phyloP scores from a whole-genome alignment of 2,888 invertebrate species.

The Volucella bombylans region DNA sequence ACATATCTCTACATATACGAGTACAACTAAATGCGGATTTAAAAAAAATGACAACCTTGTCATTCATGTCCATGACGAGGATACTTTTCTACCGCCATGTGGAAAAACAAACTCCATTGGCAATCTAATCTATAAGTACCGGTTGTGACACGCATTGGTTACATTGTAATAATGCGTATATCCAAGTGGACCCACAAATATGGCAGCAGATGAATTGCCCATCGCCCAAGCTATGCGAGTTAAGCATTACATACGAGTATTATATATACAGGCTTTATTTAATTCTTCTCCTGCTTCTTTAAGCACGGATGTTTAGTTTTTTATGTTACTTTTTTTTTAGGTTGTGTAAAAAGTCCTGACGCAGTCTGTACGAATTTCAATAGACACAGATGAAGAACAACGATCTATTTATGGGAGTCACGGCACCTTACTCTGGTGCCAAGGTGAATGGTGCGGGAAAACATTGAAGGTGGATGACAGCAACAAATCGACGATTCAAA shows the following conservation, averaged over 20 bases:
- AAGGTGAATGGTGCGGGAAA: constrained; percentile 32
- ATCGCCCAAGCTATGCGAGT: constrained; percentile 58
- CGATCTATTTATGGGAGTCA: constrained; percentile 72
- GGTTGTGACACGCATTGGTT: constrained; percentile 67
- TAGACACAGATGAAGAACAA: constrained; percentile 62
- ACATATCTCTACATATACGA: neutral
- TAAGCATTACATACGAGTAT: constrained; percentile 41
- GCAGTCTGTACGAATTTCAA: constrained; percentile 61
- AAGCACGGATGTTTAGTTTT: constrained; percentile 46
- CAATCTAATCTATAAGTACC: constrained; percentile 68
- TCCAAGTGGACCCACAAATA: constrained; percentile 66
- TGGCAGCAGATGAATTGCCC: constrained; percentile 69
- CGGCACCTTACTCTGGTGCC: constrained; percentile 71
- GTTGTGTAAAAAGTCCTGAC: constrained; percentile 42
- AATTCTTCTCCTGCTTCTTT: constrained; percentile 41
- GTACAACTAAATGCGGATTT: constrained; percentile 30
- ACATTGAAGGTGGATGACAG: constrained; percentile 51
- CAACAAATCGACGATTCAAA: constrained; percentile 29
- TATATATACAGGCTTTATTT: constrained; percentile 15
- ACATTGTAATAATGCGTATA: constrained; percentile 66
- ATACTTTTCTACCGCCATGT: constrained; percentile 57
- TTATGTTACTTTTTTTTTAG: constrained; percentile 22
- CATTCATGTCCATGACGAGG: constrained; percentile 56
- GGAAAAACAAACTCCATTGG: constrained; percentile 67
- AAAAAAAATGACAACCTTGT: constrained; percentile 67